Evolutionary conservation across 2,888 invertebrate genomes (phyloP).

Genomic region (Cataglyphis altisquamis): DNA sequence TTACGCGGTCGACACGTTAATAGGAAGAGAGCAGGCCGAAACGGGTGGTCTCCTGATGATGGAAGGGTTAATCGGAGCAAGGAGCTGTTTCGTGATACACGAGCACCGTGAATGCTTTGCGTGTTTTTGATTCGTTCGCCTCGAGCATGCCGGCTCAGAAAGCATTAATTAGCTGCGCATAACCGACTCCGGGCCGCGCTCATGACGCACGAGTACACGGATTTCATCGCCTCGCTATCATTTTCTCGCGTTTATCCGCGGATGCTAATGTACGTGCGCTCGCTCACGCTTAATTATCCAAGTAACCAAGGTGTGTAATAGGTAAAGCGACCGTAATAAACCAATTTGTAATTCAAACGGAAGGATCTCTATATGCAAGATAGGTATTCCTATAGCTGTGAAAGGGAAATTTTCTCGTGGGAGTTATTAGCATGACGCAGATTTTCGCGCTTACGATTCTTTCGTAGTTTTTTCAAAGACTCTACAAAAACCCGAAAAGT

Average conservation of each 20-base stretch:
- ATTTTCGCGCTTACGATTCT: not conserved
- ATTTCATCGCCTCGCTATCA: constrained; percentile 34
- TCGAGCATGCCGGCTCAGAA: constrained; percentile 29
- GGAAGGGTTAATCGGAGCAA: constrained; percentile 57
- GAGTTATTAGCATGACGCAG: too few species aligned
- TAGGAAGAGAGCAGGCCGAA: constrained; percentile 44
- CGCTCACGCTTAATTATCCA: constrained; percentile 1
- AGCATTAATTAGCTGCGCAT: constrained; percentile 53
- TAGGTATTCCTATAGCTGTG: not conserved
- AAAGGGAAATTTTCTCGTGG: not conserved
- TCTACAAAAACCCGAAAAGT: not conserved
- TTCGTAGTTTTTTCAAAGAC: not conserved
- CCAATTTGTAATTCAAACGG: not conserved
- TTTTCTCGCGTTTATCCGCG: constrained; percentile 19
- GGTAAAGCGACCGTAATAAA: not conserved
- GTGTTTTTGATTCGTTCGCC: constrained; percentile 38
- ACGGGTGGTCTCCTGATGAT: constrained; percentile 49
- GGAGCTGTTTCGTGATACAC: constrained; percentile 36
- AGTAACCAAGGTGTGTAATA: not conserved
- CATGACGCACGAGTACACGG: constrained; percentile 25
- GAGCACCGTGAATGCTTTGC: constrained; percentile 32
- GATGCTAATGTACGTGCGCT: not conserved
- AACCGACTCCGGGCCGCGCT: constrained; percentile 31
- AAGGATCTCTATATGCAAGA: not conserved
- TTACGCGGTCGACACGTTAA: constrained; percentile 31